Evolutionary conservation across 2,113 vertebrate genomes (phyloP), one percentile per base, ranked within the genome.

Genomic region (Rhinichthys klamathensis): DNA sequence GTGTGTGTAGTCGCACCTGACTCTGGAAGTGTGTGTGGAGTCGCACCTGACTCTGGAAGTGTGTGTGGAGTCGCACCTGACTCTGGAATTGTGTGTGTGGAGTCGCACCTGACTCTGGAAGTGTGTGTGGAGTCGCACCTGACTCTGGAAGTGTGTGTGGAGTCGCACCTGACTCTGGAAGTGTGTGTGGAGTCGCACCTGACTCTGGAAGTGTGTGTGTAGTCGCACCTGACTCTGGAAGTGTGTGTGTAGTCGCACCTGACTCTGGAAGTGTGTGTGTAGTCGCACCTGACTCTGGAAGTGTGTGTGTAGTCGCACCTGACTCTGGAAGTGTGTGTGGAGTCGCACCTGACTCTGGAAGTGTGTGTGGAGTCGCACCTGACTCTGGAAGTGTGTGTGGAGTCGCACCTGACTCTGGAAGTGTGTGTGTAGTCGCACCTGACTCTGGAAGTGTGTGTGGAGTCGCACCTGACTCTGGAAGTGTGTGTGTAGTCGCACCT

Each of bases 21-120:
- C 92, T 91, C 41, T 87, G 88, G 80, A 92, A 54, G 79, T 93
- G 92, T 23, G 84, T 89, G 72, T 93, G 85, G 15, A 94, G 87
- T n/a, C n/a, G n/a, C n/a, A n/a, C n/a, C n/a, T n/a, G n/a, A n/a
- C n/a, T n/a, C n/a, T n/a, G n/a, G n/a, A n/a, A n/a, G n/a, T n/a
- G n/a, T 41, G 38, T 41, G 38, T 41, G 38, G 1, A 9, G 38
- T 16, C 70, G 1, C 38, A 88, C 84, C 87, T 88, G 12, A 73
- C 92, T 91, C 41, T 87, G 88, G 80, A 92, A 54, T n/a, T n/a
- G 79, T 93, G 92, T 23, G 84, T 89, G 72, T 93, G 85, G 15
- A 94, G 87, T n/a, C n/a, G n/a, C n/a, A n/a, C n/a, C n/a, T n/a
- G n/a, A n/a, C n/a, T n/a, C n/a, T n/a, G n/a, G n/a, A n/a, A n/a